A percentile compares a stretch with the other conserved stretches of the same genome.
phyloP scores from a whole-genome alignment of 2,888 invertebrate genomes.

The Tenthredo scrophulariae region DNA sequence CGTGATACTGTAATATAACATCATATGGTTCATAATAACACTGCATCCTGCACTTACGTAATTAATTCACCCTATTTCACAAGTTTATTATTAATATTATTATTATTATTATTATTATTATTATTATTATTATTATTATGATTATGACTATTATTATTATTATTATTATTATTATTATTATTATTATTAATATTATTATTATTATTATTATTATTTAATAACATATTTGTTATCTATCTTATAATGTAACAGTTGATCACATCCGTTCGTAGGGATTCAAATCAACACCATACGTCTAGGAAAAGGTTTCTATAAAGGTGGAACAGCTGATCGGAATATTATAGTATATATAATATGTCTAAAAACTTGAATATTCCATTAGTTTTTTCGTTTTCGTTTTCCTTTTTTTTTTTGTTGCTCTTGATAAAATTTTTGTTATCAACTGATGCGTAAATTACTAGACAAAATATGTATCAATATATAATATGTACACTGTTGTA shows the following conservation, averaged over 20 bases:
- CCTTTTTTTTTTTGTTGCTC: not conserved
- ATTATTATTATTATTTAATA: conserved; percentile 24
- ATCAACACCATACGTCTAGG: conserved; percentile 11
- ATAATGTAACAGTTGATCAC: conserved; percentile 27
- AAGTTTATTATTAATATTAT: conserved; percentile 25
- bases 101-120: conserved; percentile 15
- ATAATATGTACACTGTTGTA: conserved; percentile 6
- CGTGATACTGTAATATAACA: conserved; percentile 57
- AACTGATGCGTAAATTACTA: conserved; percentile 10
- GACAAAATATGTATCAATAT: conserved; percentile 19
- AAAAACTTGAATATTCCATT: not conserved
- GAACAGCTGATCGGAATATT: conserved; percentile 18
- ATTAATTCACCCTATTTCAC: conserved; percentile 48
- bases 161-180: conserved; percentile 36
- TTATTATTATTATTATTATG: not conserved
- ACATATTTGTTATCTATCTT: conserved; percentile 32
- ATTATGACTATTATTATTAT: not conserved
- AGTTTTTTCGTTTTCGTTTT: not conserved
- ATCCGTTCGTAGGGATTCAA: conserved; percentile 38
- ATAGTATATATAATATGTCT: not conserved
- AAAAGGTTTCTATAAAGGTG: conserved; percentile 54
- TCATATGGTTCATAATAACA: conserved; percentile 44
- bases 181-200: conserved; percentile 1
- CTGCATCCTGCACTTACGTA: conserved; percentile 33
- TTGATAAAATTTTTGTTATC: conserved; percentile 7